Conservation (phyloP, 2,888 invertebrate genomes). For the Drosophila barbarae region DNA sequence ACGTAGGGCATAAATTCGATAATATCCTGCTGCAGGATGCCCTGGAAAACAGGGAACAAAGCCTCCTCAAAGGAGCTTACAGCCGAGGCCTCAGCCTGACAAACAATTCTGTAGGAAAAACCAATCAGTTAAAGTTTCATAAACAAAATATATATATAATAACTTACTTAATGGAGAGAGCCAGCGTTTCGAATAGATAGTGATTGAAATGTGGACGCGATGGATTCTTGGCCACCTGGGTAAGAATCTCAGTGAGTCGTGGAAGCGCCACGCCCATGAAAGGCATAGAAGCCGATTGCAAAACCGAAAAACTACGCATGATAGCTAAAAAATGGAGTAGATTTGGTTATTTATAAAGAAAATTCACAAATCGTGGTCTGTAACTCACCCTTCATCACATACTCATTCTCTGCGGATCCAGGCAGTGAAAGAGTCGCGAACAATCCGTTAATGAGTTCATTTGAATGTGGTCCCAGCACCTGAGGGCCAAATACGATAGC, state of each 20-base stretch:
- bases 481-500: conserved; percentile 82
- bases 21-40: conserved; percentile 94
- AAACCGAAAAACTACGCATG: conserved; percentile 91
- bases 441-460: conserved; percentile 86
- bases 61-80: conserved; percentile 94
- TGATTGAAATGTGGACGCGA: conserved; percentile 99
- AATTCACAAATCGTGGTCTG: fast-evolving
- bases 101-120: conserved; percentile 85
- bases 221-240: conserved; percentile 93
- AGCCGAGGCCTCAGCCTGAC: conserved; percentile 88
- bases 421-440: conserved; percentile 87
- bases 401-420: conserved; percentile 95
- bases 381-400: conserved; percentile 90
- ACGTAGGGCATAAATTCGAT: conserved; percentile 98
- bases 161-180: conserved; percentile 90
- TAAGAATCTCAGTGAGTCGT: conserved; percentile 90
- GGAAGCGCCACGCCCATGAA: conserved; percentile 90
- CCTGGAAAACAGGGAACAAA: conserved; percentile 96
- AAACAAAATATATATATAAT: not conserved
- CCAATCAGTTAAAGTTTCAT: not conserved
- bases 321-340: conserved; percentile 83
- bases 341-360: not conserved
- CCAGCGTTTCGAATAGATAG: conserved; percentile 97
- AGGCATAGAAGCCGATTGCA: conserved; percentile 90
- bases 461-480: conserved; percentile 85